Conservation (phyloP, 2,113 vertebrate species). For the Neodontobutis hainanensis region DNA sequence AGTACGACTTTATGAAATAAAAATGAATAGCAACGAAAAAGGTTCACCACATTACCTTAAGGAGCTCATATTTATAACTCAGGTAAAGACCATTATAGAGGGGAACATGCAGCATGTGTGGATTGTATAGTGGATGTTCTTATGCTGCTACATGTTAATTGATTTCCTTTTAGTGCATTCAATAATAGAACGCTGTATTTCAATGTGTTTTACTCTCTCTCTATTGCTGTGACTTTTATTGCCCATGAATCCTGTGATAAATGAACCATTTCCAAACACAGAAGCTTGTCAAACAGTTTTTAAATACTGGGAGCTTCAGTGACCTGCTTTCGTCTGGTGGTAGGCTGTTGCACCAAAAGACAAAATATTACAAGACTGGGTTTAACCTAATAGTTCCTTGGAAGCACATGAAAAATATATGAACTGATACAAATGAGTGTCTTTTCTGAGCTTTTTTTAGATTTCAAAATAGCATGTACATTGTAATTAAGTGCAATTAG, state of each 20-base stretch:
- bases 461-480: not conserved
- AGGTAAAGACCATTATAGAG: not conserved
- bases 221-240: slow-evolving; percentile 3
- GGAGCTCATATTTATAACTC: slow-evolving; percentile 34
- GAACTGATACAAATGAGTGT: slow-evolving; percentile 6
- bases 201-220: slow-evolving; percentile 4
- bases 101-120: not conserved
- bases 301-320: slow-evolving; percentile 18
- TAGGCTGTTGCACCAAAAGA: slow-evolving; percentile 7
- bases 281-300: slow-evolving; percentile 37
- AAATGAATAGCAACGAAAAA: slow-evolving; percentile 33
- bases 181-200: slow-evolving; percentile 1
- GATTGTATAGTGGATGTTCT: slow-evolving; percentile 26
- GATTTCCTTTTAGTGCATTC: slow-evolving; percentile 10
- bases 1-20: slow-evolving; percentile 17
- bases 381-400: not conserved
- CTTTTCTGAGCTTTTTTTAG: not conserved
- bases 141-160: too few relatives aligned
- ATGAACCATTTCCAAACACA: slow-evolving; percentile 38
- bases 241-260: slow-evolving; percentile 49
- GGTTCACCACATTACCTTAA: slow-evolving; percentile 34
- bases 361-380: not conserved
- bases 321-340: slow-evolving; percentile 31
- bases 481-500: too few relatives aligned
- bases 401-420: not conserved